Evolutionary conservation across 1,140 invertebrate genomes (phyloP), one percentile per base, ranked within the genome.

Genomic region (Monomorium pharaonis): DNA sequence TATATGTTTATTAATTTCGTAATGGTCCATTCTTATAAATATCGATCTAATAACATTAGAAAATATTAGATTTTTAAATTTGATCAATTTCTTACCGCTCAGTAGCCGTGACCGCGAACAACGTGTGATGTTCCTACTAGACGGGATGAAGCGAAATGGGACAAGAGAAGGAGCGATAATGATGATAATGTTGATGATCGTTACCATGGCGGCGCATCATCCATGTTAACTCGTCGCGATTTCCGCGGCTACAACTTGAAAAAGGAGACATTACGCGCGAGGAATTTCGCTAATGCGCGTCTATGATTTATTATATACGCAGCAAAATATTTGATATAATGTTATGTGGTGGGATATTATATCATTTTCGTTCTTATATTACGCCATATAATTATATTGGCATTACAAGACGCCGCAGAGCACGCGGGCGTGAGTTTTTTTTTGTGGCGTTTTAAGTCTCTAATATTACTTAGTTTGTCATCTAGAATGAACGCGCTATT

Each of bases 111-210:
- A 85, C 74, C 86, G 87, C 89, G 92, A 93, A 93, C 92, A 93
- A 88, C 87, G 90, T 72, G 75, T 84, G 85, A 81, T 85, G 88
- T 88, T 91, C 87, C 91, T 83, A 89, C 67, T 54, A 70, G 54
- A 83, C 69, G 78, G 74, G 83, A 83, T 88, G 49, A 60, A 88
- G 90, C 70, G 89, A 85, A 92, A 91, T 75, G 78, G 89, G 85
- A 85, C 67, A 80, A 58, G 85, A 86, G 90, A 76, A 90, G 47
- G 75, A 86, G 86, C 86, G 92, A 93, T 94, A 94, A 94, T 94
- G 94, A 94, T 94, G 92, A 94, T 94, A 93, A 94, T 91, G 93
- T 93, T 93, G 92, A 92, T 91, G 94, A 92, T 94, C 93, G 94
- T 94, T 94, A 92, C 92, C 90, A 72, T 88, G 89, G 89, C 91